A percentile compares a stretch with the other conserved stretches of the same genome.
Conservation (phyloP, 2,888 invertebrate species). For the Zhuqinia jingwanae region DNA sequence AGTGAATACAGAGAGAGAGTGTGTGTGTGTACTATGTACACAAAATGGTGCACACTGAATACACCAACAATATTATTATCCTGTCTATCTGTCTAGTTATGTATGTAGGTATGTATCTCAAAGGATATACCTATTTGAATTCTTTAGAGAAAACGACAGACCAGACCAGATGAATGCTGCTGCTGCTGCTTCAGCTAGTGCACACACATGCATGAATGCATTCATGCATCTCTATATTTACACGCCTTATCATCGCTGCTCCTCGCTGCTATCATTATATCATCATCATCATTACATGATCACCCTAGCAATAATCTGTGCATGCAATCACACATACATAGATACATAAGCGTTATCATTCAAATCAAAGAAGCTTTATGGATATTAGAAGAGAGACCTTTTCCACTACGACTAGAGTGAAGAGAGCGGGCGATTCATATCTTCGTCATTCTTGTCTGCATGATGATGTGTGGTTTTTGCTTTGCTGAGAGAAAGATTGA, state of each 20-base stretch:
- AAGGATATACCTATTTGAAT: slow-evolving; percentile 39
- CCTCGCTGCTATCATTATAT: too few relatives aligned
- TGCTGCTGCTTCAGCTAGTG: slow-evolving; percentile 25
- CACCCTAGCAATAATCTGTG: slow-evolving; percentile 18
- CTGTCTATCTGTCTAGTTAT: too few relatives aligned
- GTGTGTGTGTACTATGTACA: too few relatives aligned
- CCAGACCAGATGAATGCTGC: too few relatives aligned
- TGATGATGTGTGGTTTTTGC: slow-evolving; percentile 30
- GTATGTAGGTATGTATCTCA: slow-evolving; percentile 1
- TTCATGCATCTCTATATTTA: slow-evolving; percentile 53
- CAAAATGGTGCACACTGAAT: slow-evolving; percentile 5
- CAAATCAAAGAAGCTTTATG: slow-evolving; percentile 48
- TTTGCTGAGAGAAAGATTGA: slow-evolving; percentile 42
- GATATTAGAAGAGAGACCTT: slow-evolving; percentile 12
- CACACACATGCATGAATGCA: slow-evolving; percentile 66
- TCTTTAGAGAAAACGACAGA: slow-evolving; percentile 42
- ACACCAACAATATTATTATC: not conserved
- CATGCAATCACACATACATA: too few relatives aligned
- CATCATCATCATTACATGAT: too few relatives aligned
- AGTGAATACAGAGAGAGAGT: too few relatives aligned
- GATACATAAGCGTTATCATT: slow-evolving; percentile 41
- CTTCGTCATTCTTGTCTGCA: slow-evolving; percentile 39
- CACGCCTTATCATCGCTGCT: not conserved
- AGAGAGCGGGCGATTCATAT: slow-evolving; percentile 33
- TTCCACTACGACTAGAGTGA: not conserved